A percentile compares a stretch with the other conserved stretches of the same genome.
Evolutionary conservation across 2,888 invertebrate genomes (phyloP).

Genomic region (Leptinotarsa juncta): DNA sequence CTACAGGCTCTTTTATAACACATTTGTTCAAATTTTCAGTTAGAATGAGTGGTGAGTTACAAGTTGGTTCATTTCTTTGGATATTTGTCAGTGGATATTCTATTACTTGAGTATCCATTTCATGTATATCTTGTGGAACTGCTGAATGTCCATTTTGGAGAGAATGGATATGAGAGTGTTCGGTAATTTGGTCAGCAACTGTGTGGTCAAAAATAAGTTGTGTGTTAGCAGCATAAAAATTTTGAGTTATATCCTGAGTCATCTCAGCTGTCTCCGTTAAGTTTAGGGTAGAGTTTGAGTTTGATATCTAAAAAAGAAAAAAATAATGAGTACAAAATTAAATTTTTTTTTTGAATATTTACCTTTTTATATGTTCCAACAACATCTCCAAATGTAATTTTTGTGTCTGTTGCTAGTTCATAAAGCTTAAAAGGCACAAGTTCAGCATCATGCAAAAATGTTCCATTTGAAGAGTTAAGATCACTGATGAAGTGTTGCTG

Average conservation of each 20-base stretch:
- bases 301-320: slow-evolving; percentile 28
- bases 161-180: slow-evolving; percentile 21
- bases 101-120: slow-evolving; percentile 44
- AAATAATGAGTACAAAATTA: background rate
- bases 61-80: slow-evolving; percentile 1
- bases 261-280: slow-evolving; percentile 35
- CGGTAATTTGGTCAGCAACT: slow-evolving; percentile 8
- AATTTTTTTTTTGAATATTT: background rate
- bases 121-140: slow-evolving; percentile 34
- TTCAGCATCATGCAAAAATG: slow-evolving; percentile 51
- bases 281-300: slow-evolving; percentile 25
- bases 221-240: slow-evolving; percentile 52
- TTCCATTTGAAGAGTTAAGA: slow-evolving; percentile 62
- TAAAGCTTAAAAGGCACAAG: slow-evolving; percentile 57
- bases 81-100: slow-evolving; percentile 16
- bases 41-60: background rate
- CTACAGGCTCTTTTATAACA: slow-evolving; percentile 6
- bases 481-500: slow-evolving; percentile 59
- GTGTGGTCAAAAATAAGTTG: slow-evolving; percentile 45
- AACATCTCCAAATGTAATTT: slow-evolving; percentile 56
- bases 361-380: slow-evolving; percentile 48
- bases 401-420: slow-evolving; percentile 50
- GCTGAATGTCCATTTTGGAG: background rate
- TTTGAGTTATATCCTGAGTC: slow-evolving; percentile 51
- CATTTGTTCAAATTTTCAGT: background rate